phyloP scores from a whole-genome alignment of 2,888 invertebrate genomes.

The Drosophila siamana region DNA sequence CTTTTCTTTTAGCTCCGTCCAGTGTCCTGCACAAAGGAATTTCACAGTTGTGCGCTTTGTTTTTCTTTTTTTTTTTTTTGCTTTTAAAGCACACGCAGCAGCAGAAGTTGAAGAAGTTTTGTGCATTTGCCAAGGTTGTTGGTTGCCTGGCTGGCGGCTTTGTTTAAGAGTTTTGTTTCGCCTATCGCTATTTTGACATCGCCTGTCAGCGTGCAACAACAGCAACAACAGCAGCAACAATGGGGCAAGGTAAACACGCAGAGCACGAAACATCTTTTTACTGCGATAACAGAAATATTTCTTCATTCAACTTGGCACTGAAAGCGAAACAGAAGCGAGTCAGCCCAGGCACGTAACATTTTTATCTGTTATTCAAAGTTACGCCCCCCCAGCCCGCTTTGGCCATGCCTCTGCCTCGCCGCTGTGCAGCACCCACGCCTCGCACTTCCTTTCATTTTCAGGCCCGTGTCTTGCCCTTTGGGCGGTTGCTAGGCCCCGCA shows the following conservation, averaged over 20 bases:
- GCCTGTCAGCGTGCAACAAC: constrained; percentile 43
- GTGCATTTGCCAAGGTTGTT: constrained; percentile 49
- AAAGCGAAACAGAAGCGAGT: constrained; percentile 43
- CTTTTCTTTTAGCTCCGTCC: constrained; percentile 8
- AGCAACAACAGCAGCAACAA: constrained; percentile 15
- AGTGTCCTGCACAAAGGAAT: constrained; percentile 35
- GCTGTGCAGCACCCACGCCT: background rate
- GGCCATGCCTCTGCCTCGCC: no score
- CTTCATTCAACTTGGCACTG: constrained; percentile 68
- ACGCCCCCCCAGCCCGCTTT: constrained; percentile 38
- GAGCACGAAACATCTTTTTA: constrained; percentile 75
- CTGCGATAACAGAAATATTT: constrained; percentile 75
- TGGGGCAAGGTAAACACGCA: constrained; percentile 69
- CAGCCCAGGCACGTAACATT: constrained; percentile 71
- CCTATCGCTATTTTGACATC: constrained; percentile 43
- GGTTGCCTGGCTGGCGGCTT: constrained; percentile 17
- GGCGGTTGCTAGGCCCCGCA: constrained; percentile 25
- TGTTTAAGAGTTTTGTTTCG: constrained; percentile 28
- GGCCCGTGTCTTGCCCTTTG: constrained; percentile 10
- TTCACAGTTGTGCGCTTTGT: no score
- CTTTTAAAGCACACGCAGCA: constrained; percentile 14
- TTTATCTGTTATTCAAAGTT: constrained; percentile 79
- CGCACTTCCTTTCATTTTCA: background rate
- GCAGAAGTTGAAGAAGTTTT: constrained; percentile 20
- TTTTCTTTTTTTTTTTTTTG: constrained; percentile 29